A percentile compares a stretch with the other conserved stretches of the same genome.
Conservation (phyloP, 1,140 invertebrate genomes). For the Drosophila cardini region DNA sequence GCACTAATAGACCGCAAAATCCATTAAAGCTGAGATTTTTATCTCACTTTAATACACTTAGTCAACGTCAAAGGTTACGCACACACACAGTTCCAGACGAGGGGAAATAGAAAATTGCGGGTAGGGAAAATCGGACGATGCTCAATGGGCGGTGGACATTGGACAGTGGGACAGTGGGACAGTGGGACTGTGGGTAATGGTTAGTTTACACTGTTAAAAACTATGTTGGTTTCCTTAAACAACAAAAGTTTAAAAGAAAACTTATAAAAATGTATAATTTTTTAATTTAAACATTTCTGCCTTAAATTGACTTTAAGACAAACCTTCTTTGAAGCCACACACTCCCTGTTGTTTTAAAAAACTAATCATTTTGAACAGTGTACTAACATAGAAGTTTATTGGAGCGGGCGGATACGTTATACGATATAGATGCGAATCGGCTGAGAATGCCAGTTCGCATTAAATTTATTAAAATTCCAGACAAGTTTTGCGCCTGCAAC, state of each 20-base stretch:
- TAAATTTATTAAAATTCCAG: constrained; percentile 83
- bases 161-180: too few species aligned
- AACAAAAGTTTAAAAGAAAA: too few species aligned
- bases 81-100: constrained; percentile 23
- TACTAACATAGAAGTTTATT: background rate
- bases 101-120: background rate
- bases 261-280: too few species aligned
- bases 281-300: too few species aligned
- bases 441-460: constrained; percentile 41
- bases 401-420: background rate
- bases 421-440: background rate
- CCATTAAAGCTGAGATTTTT: constrained; percentile 82
- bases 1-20: constrained; percentile 81
- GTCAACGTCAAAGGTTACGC: constrained; percentile 78
- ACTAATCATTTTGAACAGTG: background rate
- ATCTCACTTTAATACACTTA: constrained; percentile 82
- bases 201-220: too few species aligned
- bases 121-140: background rate
- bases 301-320: too few species aligned
- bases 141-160: background rate
- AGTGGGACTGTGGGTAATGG: constrained; percentile 1
- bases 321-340: too few species aligned
- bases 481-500: constrained; percentile 76
- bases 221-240: too few species aligned
- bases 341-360: too few species aligned